These are phyloP conservation scores for Megalurothrips usitatus DNA, from an alignment of 2,888 invertebrate genomes.

Conservation along the genomic window DNA sequence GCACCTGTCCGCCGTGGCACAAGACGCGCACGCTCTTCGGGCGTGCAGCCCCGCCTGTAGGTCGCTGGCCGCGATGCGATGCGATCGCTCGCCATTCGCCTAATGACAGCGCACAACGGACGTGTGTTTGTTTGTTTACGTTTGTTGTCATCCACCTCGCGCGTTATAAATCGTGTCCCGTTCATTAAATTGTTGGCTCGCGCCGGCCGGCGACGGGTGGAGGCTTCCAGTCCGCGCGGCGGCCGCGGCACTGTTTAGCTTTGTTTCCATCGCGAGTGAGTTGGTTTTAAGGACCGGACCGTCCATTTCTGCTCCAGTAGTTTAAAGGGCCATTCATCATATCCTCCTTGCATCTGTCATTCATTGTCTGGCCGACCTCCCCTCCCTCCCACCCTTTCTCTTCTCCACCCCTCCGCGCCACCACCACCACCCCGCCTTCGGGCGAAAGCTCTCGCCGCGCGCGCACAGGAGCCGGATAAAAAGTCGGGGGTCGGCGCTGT, in stretches of 20 bases:
- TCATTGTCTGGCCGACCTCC: not conserved
- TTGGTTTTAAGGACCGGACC: conserved; percentile 17
- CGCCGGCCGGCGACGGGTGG: too few species aligned
- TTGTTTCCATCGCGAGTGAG: conserved; percentile 9
- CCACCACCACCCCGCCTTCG: not conserved
- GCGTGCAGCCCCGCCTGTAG: too few species aligned
- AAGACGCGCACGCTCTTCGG: too few species aligned
- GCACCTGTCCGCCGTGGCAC: too few species aligned
- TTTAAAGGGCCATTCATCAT: conserved; percentile 19
- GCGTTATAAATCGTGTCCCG: not conserved
- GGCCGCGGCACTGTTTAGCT: not conserved
- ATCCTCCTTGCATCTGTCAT: conserved; percentile 3
- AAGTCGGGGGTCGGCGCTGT: not conserved
- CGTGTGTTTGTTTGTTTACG: not conserved
- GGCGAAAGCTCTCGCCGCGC: not conserved
- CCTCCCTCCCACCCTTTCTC: not conserved
- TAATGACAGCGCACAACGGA: not conserved
- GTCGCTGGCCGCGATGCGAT: too few species aligned
- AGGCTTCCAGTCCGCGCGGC: too few species aligned
- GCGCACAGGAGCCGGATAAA: too few species aligned
- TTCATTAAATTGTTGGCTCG: not conserved
- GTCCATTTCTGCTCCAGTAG: conserved; percentile 7
- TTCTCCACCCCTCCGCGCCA: not conserved
- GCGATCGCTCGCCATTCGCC: too few species aligned
- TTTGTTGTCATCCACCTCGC: not conserved